Base-by-base conservation (phyloP, 2,797 vertebrate species). In the Clarias platycephalus region DNA sequence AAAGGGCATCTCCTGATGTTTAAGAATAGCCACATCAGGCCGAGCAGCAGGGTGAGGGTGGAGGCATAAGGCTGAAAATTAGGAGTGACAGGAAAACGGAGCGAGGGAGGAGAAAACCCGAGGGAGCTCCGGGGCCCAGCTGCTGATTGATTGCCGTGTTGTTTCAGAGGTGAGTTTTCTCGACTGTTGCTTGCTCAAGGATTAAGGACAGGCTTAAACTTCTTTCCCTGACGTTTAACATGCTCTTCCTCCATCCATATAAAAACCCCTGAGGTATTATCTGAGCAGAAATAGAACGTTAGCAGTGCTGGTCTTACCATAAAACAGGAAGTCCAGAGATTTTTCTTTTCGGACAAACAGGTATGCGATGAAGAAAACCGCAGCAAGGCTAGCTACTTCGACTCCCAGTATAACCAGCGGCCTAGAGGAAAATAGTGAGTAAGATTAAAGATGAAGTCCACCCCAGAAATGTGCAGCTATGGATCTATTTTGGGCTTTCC, bases 251-350 rank as follows among this genome's bases (percentile, higher is more conserved):
- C 60, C 10, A 40, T 24, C 31, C 64, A 82, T 55, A 58, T 40
- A 31, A 16, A 75, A 15, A 18, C 10, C 24, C n/a, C 3, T 13
- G 15, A 24, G 22, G 5, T 67, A 12, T 12, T 31, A 18, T 58
- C 18, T 16, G 10, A 63, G 58, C 24, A 78, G 76, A 31, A 64
- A 72, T 26, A 37, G 40, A 12, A 67, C 34, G 5, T 28, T 57
- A 53, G 37, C 57, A 40, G 8, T 44, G 63, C 44, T 28, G 16
- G 7, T 81, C 94, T 89, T 81, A 97, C 97, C 95, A 0, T 96
- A 97, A 89, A 94, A 97, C 49, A 97, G 91, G 4, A 95, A 94
- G 77, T 97, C 96, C 84, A 95, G 90, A 10, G 91, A 93, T 24
- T 71, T 90, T 83, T 82, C 91, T 78, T 91, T 72, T n/a, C 70